Evolutionary conservation across 1,140 invertebrate genomes (phyloP).

Genomic region (Metaphire vulgaris): DNA sequence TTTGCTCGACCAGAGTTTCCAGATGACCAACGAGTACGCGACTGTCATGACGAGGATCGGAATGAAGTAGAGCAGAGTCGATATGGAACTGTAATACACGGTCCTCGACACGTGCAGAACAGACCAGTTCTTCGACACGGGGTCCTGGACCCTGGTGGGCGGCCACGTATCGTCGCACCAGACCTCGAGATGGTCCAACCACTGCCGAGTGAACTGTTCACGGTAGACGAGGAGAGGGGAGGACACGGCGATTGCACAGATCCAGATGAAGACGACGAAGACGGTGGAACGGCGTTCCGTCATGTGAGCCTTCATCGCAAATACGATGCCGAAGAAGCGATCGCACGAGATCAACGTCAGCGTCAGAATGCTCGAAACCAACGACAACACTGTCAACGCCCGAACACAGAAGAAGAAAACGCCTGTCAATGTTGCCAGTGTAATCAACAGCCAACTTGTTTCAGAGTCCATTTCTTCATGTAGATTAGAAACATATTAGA

Average conservation of each 20-base stretch:
- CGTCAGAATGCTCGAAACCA: conserved; percentile 48
- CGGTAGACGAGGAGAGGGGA: conserved; percentile 40
- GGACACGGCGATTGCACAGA: conserved; percentile 37
- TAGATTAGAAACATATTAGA: no score
- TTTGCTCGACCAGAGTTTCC: conserved; percentile 28
- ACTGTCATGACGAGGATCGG: conserved; percentile 54
- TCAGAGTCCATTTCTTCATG: no score
- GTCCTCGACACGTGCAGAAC: conserved; percentile 33
- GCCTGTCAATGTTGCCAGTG: no score
- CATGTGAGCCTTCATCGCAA: conserved; percentile 43
- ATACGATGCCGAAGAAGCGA: conserved; percentile 49
- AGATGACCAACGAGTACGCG: conserved; percentile 54
- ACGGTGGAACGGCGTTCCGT: conserved; percentile 40
- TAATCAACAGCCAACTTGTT: no score
- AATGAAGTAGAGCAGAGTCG: conserved; percentile 48
- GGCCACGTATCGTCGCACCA: neutral
- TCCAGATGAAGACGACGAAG: conserved; percentile 44
- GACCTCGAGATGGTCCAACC: conserved; percentile 2
- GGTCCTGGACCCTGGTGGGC: neutral
- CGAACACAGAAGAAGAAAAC: no score
- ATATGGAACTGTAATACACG: conserved; percentile 40
- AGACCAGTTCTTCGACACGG: conserved; percentile 30
- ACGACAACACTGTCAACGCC: conserved; percentile 43
- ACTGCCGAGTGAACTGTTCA: conserved; percentile 29
- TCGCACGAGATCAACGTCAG: conserved; percentile 49